These are phyloP conservation scores for Chymomyza caudatula DNA, from an alignment of 2,888 invertebrate species.

Conservation along the genomic window DNA sequence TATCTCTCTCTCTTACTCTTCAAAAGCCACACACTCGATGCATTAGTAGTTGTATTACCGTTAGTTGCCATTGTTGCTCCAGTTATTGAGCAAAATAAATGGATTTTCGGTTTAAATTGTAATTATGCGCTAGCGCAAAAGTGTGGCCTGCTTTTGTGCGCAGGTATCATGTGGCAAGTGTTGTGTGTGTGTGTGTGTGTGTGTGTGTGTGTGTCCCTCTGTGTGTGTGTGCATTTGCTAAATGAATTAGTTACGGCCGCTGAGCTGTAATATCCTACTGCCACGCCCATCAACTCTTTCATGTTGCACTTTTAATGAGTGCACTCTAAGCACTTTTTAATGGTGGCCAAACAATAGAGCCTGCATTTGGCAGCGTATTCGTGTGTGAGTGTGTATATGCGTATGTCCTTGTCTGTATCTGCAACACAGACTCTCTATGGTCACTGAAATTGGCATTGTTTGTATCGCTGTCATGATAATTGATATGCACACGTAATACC, in stretches of 20 bases:
- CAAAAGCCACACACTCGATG: no score
- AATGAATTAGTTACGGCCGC: conserved; percentile 67
- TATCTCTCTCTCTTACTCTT: not conserved
- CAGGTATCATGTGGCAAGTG: conserved; percentile 26
- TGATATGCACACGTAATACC: no score
- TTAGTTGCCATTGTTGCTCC: conserved; percentile 60
- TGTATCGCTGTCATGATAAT: conserved; percentile 59
- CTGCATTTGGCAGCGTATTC: no score
- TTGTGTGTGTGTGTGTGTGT: not conserved
- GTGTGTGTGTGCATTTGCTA: conserved; percentile 41
- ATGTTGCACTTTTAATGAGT: conserved; percentile 68
- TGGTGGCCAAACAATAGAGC: conserved; percentile 20
- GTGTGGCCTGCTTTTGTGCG: conserved; percentile 45
- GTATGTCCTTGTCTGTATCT: conserved; percentile 6
- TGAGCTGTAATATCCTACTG: not conserved
- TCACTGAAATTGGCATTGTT: conserved; percentile 39
- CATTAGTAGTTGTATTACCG: conserved; percentile 59
- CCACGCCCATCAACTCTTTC: conserved; percentile 13
- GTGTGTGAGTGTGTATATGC: not conserved
- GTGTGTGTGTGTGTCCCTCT: conserved; percentile 10
- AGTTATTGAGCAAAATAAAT: conserved; percentile 72
- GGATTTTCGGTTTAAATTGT: conserved; percentile 73
- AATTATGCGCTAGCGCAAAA: conserved; percentile 56
- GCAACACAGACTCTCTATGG: not conserved
- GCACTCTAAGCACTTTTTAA: conserved; percentile 61